Percentiles rank a stretch among this genome's conserved stretches.
phyloP scores from a whole-genome alignment of 2,113 vertebrate genomes.

The Eolophus roseicapilla region DNA sequence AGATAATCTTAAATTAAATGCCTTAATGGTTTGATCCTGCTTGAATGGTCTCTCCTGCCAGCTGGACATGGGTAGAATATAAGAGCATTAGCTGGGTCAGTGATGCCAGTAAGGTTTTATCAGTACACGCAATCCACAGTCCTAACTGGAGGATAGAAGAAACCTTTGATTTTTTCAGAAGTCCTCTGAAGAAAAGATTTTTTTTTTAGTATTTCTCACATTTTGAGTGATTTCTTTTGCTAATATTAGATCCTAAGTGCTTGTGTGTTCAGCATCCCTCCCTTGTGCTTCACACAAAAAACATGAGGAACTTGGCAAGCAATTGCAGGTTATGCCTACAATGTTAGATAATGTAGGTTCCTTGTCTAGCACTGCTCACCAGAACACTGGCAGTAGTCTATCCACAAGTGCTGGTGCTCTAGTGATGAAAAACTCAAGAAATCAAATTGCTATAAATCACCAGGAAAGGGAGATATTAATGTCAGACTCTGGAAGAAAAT shows the following conservation, averaged over 20 bases:
- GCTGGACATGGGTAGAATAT: neutral
- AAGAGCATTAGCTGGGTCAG: neutral
- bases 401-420: neutral
- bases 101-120: neutral
- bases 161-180: neutral
- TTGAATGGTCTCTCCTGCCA: neutral
- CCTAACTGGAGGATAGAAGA: neutral
- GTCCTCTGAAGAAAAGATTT: neutral
- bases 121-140: neutral
- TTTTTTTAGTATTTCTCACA: neutral
- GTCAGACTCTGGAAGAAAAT: neutral
- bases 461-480: neutral
- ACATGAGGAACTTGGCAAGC: neutral
- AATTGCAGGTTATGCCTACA: neutral
- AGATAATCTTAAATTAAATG: neutral
- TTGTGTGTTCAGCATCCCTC: neutral
- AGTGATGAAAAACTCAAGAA: neutral
- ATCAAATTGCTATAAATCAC: neutral
- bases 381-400: neutral
- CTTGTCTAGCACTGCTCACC: neutral
- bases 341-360: neutral
- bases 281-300: neutral
- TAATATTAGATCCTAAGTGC: neutral
- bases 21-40: neutral
- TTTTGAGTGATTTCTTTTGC: neutral